Base-by-base conservation (phyloP, 2,888 invertebrate species). In the Ectemnius lituratus region DNA sequence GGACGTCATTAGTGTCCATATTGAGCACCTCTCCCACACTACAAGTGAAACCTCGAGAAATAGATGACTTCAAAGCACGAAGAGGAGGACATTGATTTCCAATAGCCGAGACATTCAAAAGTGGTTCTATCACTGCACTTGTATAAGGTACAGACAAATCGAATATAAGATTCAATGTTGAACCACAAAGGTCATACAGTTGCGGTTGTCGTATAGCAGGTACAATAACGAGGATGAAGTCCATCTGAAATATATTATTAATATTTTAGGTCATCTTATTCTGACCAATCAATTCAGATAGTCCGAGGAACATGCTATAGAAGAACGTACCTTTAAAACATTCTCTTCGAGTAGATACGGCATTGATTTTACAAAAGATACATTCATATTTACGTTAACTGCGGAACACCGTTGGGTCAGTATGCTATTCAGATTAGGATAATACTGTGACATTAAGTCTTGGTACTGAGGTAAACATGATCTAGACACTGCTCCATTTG, bases 371-470 rank as follows among this genome's bases (percentile, higher is more conserved):
- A 98, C 93, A 85, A 98, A 96, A 0, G 97, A 95, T 0, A 98
- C 98, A 87, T 97, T 98, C 93, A 98, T 97, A 88, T 97, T 96
- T 0, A 98, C 97, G 86, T 97, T 98, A 61, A 98, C 97, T 3
- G 97, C 97, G 0, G 98, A 98, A 90, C 98, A 99, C 83, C 98
- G 94, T 88, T 97, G 96, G 0, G 97, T 97, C 14, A 99, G 92
- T 75, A 97, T 93, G 70, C 93, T 94, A 85, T 98, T 97, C 2
- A 99, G 92, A 58, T 95, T 94, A 37, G 92, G 91, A 84, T 97
- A 97, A 86, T 96, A 96, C 87, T 97, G 96, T 0, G 96, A 92
- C 76, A 97, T 92, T 14, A 96, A 92, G 78, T 97, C 97, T 83
- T 96, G 95, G 89, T 98, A 98, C 88, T 97, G 96, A 1, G 94